Percentiles rank a stretch among this genome's conserved stretches.
Conservation (phyloP, 2,113 vertebrate species). For the Ursus arctos region DNA sequence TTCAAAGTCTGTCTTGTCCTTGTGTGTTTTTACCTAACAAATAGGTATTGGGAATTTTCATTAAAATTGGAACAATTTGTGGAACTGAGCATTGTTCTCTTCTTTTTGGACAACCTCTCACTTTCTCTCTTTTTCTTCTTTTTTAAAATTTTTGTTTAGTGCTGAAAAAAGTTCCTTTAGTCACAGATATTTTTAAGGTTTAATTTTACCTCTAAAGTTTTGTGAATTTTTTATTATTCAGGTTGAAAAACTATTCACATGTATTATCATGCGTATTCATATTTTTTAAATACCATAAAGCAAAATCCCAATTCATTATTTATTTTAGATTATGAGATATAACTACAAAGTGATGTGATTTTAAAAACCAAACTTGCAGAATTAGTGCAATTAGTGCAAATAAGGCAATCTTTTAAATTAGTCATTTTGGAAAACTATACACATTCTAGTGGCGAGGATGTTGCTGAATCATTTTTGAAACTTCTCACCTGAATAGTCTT, state of each 20-base stretch:
- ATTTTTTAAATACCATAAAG: neutral
- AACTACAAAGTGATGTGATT: constrained; percentile 9
- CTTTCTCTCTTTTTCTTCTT: neutral
- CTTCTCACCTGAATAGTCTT: neutral
- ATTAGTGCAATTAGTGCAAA: neutral
- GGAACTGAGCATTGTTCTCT: neutral
- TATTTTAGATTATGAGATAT: neutral
- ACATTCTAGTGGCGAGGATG: neutral
- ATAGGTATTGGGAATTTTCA: neutral
- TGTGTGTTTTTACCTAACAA: neutral
- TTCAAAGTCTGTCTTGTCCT: neutral
- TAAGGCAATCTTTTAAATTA: neutral
- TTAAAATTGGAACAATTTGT: neutral
- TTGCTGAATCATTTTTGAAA: neutral
- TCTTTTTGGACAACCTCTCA: neutral
- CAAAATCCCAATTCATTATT: neutral
- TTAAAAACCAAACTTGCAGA: neutral
- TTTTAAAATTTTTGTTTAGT: neutral
- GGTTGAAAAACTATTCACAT: neutral
- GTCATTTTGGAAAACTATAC: neutral
- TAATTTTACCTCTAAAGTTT: neutral
- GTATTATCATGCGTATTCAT: neutral
- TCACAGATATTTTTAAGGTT: neutral
- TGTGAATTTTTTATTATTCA: neutral
- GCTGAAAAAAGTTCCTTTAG: neutral